Conservation (phyloP, 2,113 vertebrate species). For the Cepphus grylle region DNA sequence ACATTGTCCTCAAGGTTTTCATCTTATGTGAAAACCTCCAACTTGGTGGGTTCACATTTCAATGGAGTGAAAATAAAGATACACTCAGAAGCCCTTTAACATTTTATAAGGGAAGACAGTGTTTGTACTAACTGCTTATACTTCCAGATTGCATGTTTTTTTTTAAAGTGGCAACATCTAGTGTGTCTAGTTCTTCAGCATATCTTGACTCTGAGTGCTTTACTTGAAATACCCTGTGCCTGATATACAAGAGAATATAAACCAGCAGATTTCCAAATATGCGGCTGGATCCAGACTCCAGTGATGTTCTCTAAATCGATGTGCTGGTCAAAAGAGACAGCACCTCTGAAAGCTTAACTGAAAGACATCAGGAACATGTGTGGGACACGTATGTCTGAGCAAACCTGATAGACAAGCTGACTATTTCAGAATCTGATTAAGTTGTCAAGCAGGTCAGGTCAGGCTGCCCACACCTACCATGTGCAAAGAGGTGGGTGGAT, state of each 20-base stretch:
- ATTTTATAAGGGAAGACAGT: not conserved
- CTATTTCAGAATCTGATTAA: not conserved
- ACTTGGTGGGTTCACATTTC: not conserved
- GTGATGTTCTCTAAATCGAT: not conserved
- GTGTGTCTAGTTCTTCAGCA: not conserved
- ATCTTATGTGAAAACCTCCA: not conserved
- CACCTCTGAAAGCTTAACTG: not conserved
- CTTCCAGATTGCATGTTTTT: not conserved
- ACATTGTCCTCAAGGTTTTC: not conserved
- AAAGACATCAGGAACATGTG: not conserved
- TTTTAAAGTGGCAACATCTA: not conserved
- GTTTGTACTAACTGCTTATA: not conserved
- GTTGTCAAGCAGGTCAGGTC: not conserved
- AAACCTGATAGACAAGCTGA: not conserved
- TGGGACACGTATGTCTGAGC: not conserved
- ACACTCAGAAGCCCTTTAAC: not conserved
- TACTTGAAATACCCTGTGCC: not conserved
- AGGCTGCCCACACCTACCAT: not conserved
- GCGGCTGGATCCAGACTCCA: not conserved
- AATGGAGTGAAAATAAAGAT: not conserved
- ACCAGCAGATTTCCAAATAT: not conserved
- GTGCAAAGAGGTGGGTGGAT: not conserved
- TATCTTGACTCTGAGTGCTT: not conserved
- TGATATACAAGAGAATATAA: not conserved
- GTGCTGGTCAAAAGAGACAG: not conserved